Evolutionary conservation across 2,113 vertebrate species (phyloP).

Genomic region (Lichenostomus cassidix): DNA sequence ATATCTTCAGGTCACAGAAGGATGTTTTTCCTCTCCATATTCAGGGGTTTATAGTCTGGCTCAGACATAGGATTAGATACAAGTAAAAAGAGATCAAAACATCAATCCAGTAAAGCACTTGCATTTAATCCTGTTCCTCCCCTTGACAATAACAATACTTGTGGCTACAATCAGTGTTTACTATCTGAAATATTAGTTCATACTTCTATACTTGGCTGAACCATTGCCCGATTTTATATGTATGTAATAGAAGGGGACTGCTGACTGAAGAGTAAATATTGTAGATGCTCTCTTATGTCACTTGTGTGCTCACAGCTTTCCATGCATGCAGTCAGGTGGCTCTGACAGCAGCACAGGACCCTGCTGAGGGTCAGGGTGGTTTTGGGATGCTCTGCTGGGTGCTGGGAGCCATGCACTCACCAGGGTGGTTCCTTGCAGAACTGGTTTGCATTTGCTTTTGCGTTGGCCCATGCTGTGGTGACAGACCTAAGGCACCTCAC

Average conservation of each 20-base stretch:
- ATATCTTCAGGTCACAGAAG: not conserved
- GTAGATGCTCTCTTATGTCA: not conserved
- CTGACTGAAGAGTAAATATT: not conserved
- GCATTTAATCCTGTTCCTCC: not conserved
- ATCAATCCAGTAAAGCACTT: not conserved
- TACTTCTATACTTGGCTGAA: not conserved
- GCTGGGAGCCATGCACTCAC: rapidly evolving
- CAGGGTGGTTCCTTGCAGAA: not conserved
- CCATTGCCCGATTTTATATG: not conserved
- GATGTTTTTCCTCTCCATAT: not conserved
- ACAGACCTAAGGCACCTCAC: rapidly evolving
- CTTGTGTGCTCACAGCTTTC: not conserved
- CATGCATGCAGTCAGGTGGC: rapidly evolving
- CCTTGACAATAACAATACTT: not conserved
- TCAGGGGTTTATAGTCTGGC: not conserved
- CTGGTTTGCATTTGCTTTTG: not conserved
- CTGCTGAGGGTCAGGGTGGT: not conserved
- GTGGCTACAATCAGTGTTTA: not conserved
- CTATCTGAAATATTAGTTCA: not conserved
- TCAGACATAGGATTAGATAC: not conserved
- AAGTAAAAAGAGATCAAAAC: not conserved
- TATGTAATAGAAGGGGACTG: not conserved
- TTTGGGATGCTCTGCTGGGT: not conserved
- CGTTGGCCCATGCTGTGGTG: rapidly evolving
- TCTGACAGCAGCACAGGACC: not conserved